Evolutionary conservation across 1,140 invertebrate species (phyloP).

Genomic region (Ericerus pela): DNA sequence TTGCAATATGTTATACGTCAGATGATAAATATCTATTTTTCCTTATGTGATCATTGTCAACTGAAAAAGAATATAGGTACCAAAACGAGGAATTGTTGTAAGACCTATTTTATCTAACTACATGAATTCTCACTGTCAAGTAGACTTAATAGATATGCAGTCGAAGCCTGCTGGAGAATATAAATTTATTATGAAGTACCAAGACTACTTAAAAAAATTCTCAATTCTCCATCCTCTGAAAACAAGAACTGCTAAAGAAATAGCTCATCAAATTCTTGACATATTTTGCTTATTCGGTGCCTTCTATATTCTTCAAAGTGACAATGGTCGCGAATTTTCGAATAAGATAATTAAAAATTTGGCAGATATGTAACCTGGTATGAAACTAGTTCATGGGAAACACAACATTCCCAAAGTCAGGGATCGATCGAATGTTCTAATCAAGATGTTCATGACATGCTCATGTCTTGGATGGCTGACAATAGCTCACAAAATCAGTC

Average conservation of each 20-base stretch:
- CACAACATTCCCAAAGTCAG: not conserved
- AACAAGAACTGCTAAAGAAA: not conserved
- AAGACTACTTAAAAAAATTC: not conserved
- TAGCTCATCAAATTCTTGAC: not conserved
- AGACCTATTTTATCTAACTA: not conserved
- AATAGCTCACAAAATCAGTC: not conserved
- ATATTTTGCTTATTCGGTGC: not conserved
- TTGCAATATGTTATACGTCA: not conserved
- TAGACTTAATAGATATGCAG: conserved; percentile 3
- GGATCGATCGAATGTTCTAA: not conserved
- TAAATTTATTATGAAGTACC: not conserved
- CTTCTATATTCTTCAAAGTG: not conserved
- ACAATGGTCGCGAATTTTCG: conserved; percentile 5
- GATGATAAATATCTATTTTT: not conserved
- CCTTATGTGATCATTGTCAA: not conserved
- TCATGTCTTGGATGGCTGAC: not conserved
- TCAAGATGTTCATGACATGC: not conserved
- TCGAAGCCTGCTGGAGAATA: not conserved
- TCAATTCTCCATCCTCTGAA: not conserved
- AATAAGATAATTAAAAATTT: conserved; percentile 6
- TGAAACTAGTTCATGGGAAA: not conserved
- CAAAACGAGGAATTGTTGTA: not conserved
- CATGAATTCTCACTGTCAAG: conserved; percentile 1
- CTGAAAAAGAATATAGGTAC: not conserved
- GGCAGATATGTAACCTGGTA: not conserved